Evolutionary conservation across 2,113 vertebrate species (phyloP).

Genomic region (Pleuronectes platessa): DNA sequence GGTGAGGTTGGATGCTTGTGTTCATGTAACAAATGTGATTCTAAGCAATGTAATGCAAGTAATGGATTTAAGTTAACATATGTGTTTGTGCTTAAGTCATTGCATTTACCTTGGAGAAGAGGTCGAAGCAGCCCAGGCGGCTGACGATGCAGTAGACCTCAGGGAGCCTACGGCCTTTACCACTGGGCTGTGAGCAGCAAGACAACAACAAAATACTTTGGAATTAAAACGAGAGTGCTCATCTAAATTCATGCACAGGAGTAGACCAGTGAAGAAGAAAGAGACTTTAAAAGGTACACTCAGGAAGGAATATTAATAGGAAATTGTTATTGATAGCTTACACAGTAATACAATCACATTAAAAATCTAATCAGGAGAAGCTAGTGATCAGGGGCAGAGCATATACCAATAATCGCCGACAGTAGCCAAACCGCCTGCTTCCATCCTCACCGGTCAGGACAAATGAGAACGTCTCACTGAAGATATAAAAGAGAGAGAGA

Average conservation of each 20-base stretch:
- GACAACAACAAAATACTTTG: conserved; percentile 32
- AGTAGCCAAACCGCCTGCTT: conserved; percentile 94
- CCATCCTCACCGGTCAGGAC: conserved; percentile 96
- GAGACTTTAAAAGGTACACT: conserved; percentile 7
- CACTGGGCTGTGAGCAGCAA: conserved; percentile 84
- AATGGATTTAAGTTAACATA: background rate
- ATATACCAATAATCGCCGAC: conserved; percentile 93
- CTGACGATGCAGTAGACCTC: conserved; percentile 99
- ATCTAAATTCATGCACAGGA: conserved; percentile 51
- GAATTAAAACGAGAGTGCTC: background rate
- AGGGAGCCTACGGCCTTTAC: conserved; percentile 94
- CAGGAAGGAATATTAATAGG: background rate
- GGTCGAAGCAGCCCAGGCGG: conserved; percentile 95
- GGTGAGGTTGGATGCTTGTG: conserved; percentile 7
- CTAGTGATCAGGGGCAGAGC: conserved; percentile 16
- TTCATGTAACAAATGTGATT: background rate
- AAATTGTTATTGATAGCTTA: background rate
- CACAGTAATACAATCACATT: background rate
- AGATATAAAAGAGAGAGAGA: conserved; percentile 18
- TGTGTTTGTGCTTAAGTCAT: background rate
- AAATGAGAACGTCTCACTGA: conserved; percentile 95
- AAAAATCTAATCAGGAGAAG: conserved; percentile 6
- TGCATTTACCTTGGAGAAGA: conserved; percentile 93
- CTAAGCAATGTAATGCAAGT: background rate
- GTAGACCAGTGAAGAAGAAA: conserved; percentile 25